Base-by-base conservation (phyloP, 2,797 vertebrate species). In the Loris lydekkerianus region DNA sequence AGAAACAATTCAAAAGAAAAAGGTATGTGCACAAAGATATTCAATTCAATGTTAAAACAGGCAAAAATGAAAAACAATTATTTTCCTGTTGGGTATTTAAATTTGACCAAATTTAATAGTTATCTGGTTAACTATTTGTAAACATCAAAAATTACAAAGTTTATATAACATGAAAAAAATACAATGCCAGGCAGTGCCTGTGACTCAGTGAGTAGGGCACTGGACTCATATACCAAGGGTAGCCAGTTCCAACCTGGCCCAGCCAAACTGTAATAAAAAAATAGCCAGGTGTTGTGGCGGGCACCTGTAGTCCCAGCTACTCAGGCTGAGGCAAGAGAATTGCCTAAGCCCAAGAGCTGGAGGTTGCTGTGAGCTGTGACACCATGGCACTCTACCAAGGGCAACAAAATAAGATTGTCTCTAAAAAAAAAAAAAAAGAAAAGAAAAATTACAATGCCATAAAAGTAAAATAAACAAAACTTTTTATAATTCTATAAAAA, bases 1-100 rank as follows among this genome's bases (percentile, higher is more conserved):
- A 23, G 40, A 95, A 83, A 87, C 13, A 93, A 96, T 43, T 88
- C 27, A 84, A 92, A 97, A 27, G 69, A 82, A 93, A 89, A 80
- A 31, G 5, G 69, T 53, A 69, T 4, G 67, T 49, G 34, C 53
- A 81, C 3, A 88, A 37, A 65, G 37, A 77, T 61, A 9, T 25
- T 86, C 69, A 92, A 83, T 77, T 93, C 46, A 88, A 53, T 82
- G 31, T 93, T 93, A 90, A 82, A 95, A 84, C 1, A 81, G n/a
- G 34, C 25, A 69, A 81, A 86, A 94, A 58, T 14, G 49, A 18
- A 70, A 92, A 85, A 82, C 18, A 76, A 77, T 61, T 63, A 73
- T 84, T 84, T 83, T 82, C 43, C 25, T 84, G 23, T 82, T 77
- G 78, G 76, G 11, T 46, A 89, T 34, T 95, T 89, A 96, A 81